Evolutionary conservation across 2,113 vertebrate species (phyloP).

Genomic region (Forbesichthys agassizii): DNA sequence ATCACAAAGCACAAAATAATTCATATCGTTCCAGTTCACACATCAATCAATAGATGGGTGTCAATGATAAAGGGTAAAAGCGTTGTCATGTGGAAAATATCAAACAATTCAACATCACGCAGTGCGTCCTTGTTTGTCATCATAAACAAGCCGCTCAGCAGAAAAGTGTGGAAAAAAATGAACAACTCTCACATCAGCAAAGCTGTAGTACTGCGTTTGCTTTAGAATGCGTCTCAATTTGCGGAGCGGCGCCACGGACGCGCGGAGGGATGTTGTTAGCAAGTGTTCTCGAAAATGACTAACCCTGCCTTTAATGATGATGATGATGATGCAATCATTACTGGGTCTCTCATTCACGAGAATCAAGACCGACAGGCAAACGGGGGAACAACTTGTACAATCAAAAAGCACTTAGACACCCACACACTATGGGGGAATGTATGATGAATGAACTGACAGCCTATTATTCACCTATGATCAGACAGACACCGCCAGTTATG

Average conservation of each 20-base stretch:
- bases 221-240: no score
- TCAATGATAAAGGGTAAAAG: conserved; percentile 21
- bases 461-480: background rate
- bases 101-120: conserved; percentile 3
- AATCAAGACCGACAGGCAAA: conserved; percentile 10
- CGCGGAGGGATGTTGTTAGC: no score
- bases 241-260: no score
- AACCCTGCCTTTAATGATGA: conserved; percentile 1
- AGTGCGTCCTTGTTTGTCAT: background rate
- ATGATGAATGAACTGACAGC: conserved; percentile 19
- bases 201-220: no score
- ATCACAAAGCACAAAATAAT: background rate
- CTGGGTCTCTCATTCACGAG: conserved; percentile 13
- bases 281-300: no score
- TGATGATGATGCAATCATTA: conserved; percentile 23
- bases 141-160: no score
- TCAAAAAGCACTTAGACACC: conserved; percentile 56
- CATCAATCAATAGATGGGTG: conserved; percentile 27
- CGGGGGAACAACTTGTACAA: conserved; percentile 21
- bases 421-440: conserved; percentile 7
- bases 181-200: no score
- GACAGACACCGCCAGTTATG: background rate
- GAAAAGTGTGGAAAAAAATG: no score
- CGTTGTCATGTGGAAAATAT: background rate
- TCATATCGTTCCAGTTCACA: conserved; percentile 21